phyloP scores from a whole-genome alignment of 2,888 invertebrate species.

The Troilus luridus region DNA sequence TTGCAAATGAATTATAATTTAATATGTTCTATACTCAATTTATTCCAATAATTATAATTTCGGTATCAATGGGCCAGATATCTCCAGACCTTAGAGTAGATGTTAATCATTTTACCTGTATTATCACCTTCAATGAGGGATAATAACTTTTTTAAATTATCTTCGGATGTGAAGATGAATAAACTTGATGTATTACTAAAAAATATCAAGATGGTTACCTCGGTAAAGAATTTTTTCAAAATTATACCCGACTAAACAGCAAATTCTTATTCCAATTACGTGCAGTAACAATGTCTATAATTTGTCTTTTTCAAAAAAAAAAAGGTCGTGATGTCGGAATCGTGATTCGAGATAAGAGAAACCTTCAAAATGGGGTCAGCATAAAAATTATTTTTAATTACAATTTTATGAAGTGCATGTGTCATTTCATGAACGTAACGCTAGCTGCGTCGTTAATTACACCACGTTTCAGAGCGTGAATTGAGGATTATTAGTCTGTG shows the following conservation, averaged over 20 bases:
- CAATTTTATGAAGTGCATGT: not conserved
- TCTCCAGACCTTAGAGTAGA: too few relatives aligned
- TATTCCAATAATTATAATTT: too few relatives aligned
- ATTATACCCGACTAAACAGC: not conserved
- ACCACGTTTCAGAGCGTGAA: constrained; percentile 50
- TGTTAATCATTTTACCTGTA: too few relatives aligned
- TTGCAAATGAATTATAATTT: too few relatives aligned
- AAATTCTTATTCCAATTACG: not conserved
- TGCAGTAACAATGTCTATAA: not conserved
- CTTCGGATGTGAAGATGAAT: too few relatives aligned
- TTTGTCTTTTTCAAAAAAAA: not conserved
- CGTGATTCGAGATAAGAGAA: not conserved
- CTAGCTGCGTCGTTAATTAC: constrained; percentile 23
- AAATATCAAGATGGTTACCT: too few relatives aligned
- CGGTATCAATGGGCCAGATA: too few relatives aligned
- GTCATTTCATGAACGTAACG: not conserved
- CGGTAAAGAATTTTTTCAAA: too few relatives aligned
- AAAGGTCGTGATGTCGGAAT: not conserved
- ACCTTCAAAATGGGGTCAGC: not conserved
- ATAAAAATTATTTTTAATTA: constrained; percentile 14
- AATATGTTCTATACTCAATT: too few relatives aligned
- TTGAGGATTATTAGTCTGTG: constrained; percentile 55
- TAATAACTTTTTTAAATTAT: too few relatives aligned
- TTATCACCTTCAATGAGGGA: too few relatives aligned
- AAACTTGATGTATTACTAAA: too few relatives aligned